These are phyloP conservation scores for Aphidius ervi DNA, from an alignment of 1,140 invertebrate genomes.

Conservation along the genomic window DNA sequence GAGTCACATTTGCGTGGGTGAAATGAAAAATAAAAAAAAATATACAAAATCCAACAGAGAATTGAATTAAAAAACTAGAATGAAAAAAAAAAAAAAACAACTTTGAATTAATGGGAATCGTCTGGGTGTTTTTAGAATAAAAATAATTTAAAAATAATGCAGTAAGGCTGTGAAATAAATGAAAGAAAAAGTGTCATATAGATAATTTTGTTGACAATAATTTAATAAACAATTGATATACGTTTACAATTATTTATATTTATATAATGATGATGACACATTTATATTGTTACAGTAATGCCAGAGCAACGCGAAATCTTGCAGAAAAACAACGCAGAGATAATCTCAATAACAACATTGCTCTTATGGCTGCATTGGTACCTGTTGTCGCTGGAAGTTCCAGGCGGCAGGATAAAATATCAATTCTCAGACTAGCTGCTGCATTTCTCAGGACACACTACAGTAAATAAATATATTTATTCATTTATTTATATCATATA, in stretches of 20 bases:
- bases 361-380: constrained; percentile 74
- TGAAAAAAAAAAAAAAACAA: too few species aligned
- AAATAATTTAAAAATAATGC: too few species aligned
- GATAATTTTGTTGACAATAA: too few species aligned
- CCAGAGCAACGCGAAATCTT: constrained; percentile 71
- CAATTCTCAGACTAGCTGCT: constrained; percentile 76
- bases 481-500: too few species aligned
- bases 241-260: constrained; percentile 1
- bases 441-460: constrained; percentile 67
- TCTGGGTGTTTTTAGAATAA: too few species aligned
- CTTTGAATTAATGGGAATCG: too few species aligned
- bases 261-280: not conserved
- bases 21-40: too few species aligned
- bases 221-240: not conserved
- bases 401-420: constrained; percentile 85
- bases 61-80: too few species aligned
- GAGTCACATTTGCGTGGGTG: too few species aligned
- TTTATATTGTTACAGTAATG: constrained; percentile 58
- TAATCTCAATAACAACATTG: constrained; percentile 83
- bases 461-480: constrained; percentile 52
- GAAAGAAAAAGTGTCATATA: not conserved
- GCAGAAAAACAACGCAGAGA: constrained; percentile 87
- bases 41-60: too few species aligned
- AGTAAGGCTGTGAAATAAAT: too few species aligned
- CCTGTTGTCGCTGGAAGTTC: constrained; percentile 75